phyloP scores from a whole-genome alignment of 2,797 vertebrate species.

The Micrastur ruficollis region DNA sequence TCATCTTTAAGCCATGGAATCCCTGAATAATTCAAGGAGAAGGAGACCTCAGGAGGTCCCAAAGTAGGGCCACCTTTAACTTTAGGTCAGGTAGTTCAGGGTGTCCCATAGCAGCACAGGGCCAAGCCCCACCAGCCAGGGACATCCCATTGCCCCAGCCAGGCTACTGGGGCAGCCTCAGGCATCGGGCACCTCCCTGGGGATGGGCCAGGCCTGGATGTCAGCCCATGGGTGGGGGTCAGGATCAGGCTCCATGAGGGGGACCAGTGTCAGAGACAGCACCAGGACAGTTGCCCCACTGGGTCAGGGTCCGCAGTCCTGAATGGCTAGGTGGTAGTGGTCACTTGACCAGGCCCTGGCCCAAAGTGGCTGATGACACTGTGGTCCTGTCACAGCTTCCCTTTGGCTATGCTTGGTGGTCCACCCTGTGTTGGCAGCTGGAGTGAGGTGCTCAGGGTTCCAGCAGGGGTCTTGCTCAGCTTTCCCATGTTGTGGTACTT shows the following conservation, averaged over 20 bases:
- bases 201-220: neutral
- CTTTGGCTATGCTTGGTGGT: neutral
- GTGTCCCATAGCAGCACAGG: neutral
- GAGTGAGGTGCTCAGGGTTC: neutral
- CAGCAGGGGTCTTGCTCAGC: neutral
- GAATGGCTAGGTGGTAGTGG: rapidly evolving
- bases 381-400: neutral
- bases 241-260: neutral
- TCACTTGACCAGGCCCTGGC: rapidly evolving
- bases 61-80: neutral
- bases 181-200: neutral
- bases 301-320: rapidly evolving
- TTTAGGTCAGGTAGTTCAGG: neutral
- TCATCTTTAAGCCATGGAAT: neutral
- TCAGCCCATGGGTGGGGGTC: neutral
- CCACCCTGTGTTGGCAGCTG: rapidly evolving
- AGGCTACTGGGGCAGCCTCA: too few species aligned
- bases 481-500: neutral
- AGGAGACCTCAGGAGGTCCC: neutral
- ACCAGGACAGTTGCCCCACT: rapidly evolving
- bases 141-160: neutral
- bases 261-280: neutral
- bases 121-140: neutral
- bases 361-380: neutral
- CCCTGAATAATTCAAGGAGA: neutral